These are phyloP conservation scores for Halocynthia aurantium DNA, from an alignment of 23 tunicate genomes.

Conservation along the genomic window DNA sequence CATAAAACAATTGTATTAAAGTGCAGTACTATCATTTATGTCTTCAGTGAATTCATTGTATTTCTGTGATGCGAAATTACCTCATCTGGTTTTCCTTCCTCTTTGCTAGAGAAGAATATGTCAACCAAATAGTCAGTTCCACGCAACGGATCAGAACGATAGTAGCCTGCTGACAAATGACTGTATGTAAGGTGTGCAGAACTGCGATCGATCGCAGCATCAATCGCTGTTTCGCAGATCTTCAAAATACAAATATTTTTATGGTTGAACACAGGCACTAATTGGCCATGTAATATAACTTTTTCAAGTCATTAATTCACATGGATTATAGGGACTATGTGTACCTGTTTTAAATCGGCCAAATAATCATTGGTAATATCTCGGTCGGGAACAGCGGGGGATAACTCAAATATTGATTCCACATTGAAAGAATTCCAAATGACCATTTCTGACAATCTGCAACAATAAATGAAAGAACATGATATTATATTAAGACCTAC, in stretches of 20 bases:
- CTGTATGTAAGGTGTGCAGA: conserved; percentile 46
- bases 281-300: too few species aligned
- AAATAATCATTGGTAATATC: conserved; percentile 79
- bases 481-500: too few species aligned
- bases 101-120: conserved; percentile 51
- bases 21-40: too few species aligned
- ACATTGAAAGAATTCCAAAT: conserved; percentile 58
- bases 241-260: not conserved
- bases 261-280: not conserved
- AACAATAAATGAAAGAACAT: not conserved
- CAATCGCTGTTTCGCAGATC: conserved; percentile 72
- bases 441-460: conserved; percentile 19
- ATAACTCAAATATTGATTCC: conserved; percentile 33
- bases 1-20: not conserved
- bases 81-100: conserved; percentile 22
- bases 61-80: not conserved
- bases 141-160: conserved; percentile 41
- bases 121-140: conserved; percentile 75
- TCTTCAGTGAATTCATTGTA: too few species aligned
- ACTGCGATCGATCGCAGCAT: conserved; percentile 37
- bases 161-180: conserved; percentile 71
- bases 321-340: not conserved
- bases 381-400: conserved; percentile 28
- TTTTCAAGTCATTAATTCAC: too few species aligned
- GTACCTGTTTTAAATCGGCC: conserved; percentile 84